Conservation (phyloP, 35 echinoderm and acorn worm species). For the Diadema setosum region DNA sequence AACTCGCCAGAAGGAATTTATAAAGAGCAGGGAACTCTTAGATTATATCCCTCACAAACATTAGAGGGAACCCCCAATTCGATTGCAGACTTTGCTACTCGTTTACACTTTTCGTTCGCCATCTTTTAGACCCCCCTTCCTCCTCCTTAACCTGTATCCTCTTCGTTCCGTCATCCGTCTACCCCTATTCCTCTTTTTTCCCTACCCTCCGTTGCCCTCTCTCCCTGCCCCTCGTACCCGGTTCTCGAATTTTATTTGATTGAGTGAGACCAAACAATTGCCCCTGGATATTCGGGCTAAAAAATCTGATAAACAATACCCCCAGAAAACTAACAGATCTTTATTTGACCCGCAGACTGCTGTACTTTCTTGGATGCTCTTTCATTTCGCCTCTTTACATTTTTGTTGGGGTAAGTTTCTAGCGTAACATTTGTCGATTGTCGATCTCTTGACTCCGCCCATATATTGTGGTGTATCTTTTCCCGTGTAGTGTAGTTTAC, state of each 20-base stretch:
- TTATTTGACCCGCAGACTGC: not conserved
- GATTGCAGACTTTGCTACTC: slow-evolving; percentile 10
- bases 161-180: not conserved
- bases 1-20: not conserved
- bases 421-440: no score
- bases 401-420: no score
- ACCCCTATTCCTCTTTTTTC: not conserved
- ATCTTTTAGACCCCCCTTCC: not conserved
- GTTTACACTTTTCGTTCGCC: not conserved
- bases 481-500: no score
- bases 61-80: not conserved
- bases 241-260: slow-evolving; percentile 23
- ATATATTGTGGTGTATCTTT: not conserved
- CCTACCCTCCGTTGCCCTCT: not conserved
- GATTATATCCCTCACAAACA: not conserved
- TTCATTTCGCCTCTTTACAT: no score
- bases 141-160: not conserved
- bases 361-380: not conserved
- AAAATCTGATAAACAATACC: slow-evolving; percentile 21
- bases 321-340: not conserved
- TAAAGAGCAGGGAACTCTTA: slow-evolving; percentile 17
- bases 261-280: slow-evolving; percentile 24
- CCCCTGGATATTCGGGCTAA: slow-evolving; percentile 5
- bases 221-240: not conserved
- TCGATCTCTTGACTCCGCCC: no score